Evolutionary conservation across 2,113 vertebrate species (phyloP), one percentile per base, ranked within the genome.

Genomic region (Cairina moschata): DNA sequence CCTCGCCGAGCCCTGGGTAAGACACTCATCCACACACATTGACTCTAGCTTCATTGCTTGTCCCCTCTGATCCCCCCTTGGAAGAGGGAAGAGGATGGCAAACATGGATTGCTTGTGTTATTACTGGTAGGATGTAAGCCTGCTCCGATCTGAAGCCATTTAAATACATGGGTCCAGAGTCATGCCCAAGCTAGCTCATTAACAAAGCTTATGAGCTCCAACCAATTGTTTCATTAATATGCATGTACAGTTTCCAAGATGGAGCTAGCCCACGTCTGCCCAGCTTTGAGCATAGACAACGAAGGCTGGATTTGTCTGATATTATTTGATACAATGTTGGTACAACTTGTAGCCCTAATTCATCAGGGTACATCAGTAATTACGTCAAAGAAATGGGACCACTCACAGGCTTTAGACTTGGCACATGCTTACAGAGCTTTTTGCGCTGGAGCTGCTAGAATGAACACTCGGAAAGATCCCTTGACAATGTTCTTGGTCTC

Each of bases 361-460:
- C 54, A 82, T 31, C 60, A 55, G 40, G 25, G 17, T 3, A 1
- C 56, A n/a, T 17, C 77, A 50, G 8, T 21, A 83, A 91, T 58
- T 36, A 65, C 42, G 26, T 8, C 56, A 65, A 72, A 80, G 71
- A 22, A 50, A 69, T 2, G 17, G 34, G 17, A 58, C 1, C 38
- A 48, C 1, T 34, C 13, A 13, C 4, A 34, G 22, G 56, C 16
- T 20, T 16, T 20, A 63, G 42, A 8, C 16, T 68, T 11, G 5
- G 46, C 55, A 73, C 28, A 20, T 28, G 0, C 8, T 38, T 46
- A 4, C 0, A 0, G 0, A 6, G 7, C 12, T 90, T 10, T 5
- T 54, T 83, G 67, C 29, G 18, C 34, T 29, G 28, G 46, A 71
- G 36, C 25, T 25, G 36, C 44, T 50, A 36, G 71, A 77, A 58